phyloP scores from a whole-genome alignment of 2,113 vertebrate species.

The Apteryx mantelli region DNA sequence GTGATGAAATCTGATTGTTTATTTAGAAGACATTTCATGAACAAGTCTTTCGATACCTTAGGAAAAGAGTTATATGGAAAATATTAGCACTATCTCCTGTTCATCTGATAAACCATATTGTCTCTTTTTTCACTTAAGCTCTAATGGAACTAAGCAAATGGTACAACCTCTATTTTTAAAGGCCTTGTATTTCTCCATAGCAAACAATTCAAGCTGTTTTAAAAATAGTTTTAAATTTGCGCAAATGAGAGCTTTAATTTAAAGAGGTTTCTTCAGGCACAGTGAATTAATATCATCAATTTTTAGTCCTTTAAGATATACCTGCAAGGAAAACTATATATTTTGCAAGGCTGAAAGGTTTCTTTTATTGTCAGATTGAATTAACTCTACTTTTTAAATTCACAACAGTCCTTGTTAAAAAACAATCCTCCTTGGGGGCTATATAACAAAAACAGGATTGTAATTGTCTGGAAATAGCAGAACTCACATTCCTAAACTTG shows the following conservation, averaged over 20 bases:
- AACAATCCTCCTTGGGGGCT: neutral
- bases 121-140: neutral
- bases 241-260: conserved; percentile 1
- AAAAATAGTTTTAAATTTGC: neutral
- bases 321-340: neutral
- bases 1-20: neutral
- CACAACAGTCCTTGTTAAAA: neutral
- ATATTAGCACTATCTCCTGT: neutral
- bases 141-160: neutral
- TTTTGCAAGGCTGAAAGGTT: conserved; percentile 5
- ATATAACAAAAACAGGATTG: neutral
- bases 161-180: neutral
- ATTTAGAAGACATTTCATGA: neutral
- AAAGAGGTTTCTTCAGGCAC: neutral
- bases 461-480: neutral
- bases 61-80: neutral
- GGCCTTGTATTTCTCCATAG: neutral
- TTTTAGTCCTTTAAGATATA: neutral
- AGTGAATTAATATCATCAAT: neutral
- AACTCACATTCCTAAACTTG: neutral
- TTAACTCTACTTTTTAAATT: neutral
- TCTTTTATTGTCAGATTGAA: neutral
- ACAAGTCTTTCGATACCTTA: neutral
- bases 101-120: neutral
- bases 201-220: neutral